Base-by-base conservation (phyloP, 2,113 vertebrate species). In the Tiliqua scincoides region DNA sequence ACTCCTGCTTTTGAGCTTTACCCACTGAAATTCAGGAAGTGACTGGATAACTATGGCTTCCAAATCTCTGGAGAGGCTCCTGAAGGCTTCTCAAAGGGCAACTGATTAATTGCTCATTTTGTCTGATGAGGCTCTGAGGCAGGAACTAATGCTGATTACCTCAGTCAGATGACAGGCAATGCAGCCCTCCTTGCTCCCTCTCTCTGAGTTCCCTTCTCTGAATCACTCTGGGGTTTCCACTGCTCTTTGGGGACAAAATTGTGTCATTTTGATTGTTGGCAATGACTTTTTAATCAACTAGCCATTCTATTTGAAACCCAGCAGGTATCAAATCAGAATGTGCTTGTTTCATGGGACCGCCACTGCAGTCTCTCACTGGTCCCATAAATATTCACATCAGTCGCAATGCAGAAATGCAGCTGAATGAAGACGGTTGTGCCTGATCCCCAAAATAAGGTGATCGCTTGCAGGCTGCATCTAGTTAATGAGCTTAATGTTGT, bases 181-280 rank as follows among this genome's bases (percentile, higher is more conserved):
- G 88, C 87, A 79, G 87, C 57, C 61, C 86, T 89, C 82, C 82
- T 18, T 54, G 74, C 89, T 86, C 63, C 90, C 91, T 89, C 89
- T 84, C 92, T 89, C 89, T 93, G 27, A 15, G 40, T 84, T 23
- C 14, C 40, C 32, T 15, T 72, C 59, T 72, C 30, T 52, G 27
- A 81, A 68, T 95, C 91, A 94, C 54, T 91, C 90, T 81, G 80
- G 92, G 67, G 77, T 93, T 95, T 94, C 91, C 93, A 93, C 94
- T 88, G 79, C 85, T 87, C 88, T 77, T 92, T 89, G 88, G 54
- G 23, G 76, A 61, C 32, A n/a, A 67, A 86, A 93, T 87, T 87
- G 14, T 74, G 68, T 86, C 90, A 37, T 91, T 93, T 91, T 65
- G 87, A 86, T 84, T 79, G 91, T 88, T 91, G 90, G 88, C 90